Evolutionary conservation across 2,888 invertebrate genomes (phyloP), one percentile per base, ranked within the genome.

Genomic region (Frankliniella intonsa): DNA sequence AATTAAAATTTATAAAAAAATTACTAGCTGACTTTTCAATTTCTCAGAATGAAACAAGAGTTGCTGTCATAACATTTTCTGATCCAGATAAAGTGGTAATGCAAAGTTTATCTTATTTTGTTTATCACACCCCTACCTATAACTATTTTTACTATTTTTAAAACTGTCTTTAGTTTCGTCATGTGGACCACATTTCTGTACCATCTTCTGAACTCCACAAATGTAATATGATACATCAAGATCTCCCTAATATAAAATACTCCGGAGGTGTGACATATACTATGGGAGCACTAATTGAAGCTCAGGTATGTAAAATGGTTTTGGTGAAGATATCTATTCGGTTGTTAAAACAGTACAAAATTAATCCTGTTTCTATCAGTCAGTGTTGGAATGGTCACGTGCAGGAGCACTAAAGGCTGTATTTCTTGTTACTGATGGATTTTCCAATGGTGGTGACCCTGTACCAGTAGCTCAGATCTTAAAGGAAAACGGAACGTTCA

Each of bases 341-440:
- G 7, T n/a, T 12, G 17, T 17, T 62, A 5, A 11, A 19, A 62
- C 81, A 80, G 80, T 82, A 82, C 82, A n/a, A 11, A 69, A 22
- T 79, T 82, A 65, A 80, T 83, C 82, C 49, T 76, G 80, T 82
- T 83, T 82, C 80, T 86, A 85, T 27, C 84, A 90, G 90, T 88
- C 88, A 82, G 90, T 91, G 81, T 89, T 91, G 50, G 86, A 87
- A 80, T 11, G 87, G 88, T 85, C 87, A 81, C 88, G 91, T 25
- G 86, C 87, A 50, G 87, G 88, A 38, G 89, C 90, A 5, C 90
- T 88, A 84, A 92, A 92, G 86, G 91, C 92, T 0, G 88, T 93
- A 14, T 92, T 93, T 85, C 87, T 93, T 7, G 90, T 93, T 84
- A 93, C 93, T 0, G 93, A 93, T 85, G 93, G 93, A 19, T 93